Evolutionary conservation across 2,888 invertebrate species (phyloP).

Genomic region (Tricholauxania praeusta): DNA sequence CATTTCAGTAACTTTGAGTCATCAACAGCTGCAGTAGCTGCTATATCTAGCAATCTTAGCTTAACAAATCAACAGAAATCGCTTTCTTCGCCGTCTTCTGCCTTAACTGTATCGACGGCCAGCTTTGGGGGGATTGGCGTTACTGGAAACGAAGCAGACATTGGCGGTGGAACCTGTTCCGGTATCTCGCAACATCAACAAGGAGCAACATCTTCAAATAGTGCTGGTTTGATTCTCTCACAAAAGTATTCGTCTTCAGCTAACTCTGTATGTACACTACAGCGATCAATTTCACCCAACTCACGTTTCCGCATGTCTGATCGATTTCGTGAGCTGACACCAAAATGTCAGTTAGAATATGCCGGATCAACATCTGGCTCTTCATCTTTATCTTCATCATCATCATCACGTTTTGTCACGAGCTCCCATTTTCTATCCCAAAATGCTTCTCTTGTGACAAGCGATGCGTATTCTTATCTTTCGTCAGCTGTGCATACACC

Average conservation of each 20-base stretch:
- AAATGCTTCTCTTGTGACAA: conserved; percentile 59
- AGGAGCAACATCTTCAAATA: conserved; percentile 32
- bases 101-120: background rate
- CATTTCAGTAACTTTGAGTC: conserved; percentile 18
- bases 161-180: conserved; percentile 40
- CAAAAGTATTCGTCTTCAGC: conserved; percentile 36
- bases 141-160: conserved; percentile 33
- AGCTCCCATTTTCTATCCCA: conserved; percentile 56
- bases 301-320: conserved; percentile 63
- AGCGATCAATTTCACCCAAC: conserved; percentile 64
- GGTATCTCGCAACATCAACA: conserved; percentile 19
- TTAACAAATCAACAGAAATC: conserved; percentile 31
- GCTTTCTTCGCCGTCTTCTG: conserved; percentile 7
- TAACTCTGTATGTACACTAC: conserved; percentile 40
- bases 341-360: conserved; percentile 45
- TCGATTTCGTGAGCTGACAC: conserved; percentile 59
- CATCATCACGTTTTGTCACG: conserved; percentile 51
- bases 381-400: conserved; percentile 37
- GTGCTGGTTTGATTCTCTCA: conserved; percentile 2
- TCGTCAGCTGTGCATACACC: conserved; percentile 68
- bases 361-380: conserved; percentile 39
- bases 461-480: conserved; percentile 63
- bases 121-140: background rate
- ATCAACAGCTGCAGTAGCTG: background rate
- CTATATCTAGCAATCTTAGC: background rate